phyloP scores from a whole-genome alignment of 64 coral and sea anemone species.

The Cladopsammia gracilis region DNA sequence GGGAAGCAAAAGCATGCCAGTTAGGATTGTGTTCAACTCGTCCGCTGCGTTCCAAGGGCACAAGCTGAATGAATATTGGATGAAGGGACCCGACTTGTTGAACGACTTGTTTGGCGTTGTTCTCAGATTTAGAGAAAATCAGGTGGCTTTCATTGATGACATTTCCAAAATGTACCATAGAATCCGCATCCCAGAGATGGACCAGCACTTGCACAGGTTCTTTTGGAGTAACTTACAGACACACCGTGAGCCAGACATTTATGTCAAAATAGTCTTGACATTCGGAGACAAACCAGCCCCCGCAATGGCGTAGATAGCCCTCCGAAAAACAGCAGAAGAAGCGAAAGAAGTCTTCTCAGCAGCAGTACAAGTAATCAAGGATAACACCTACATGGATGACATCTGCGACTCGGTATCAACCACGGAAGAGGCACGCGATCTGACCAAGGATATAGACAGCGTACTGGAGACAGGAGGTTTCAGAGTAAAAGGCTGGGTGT shows the following conservation, averaged over 20 bases:
- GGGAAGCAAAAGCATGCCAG: constrained; percentile 63
- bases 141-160: constrained; percentile 62
- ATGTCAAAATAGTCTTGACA: constrained; percentile 66
- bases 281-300: constrained; percentile 76
- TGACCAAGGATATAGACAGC: constrained; percentile 33
- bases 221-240: constrained; percentile 71
- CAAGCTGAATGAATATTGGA: constrained; percentile 59
- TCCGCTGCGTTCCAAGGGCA: constrained; percentile 63
- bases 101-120: constrained; percentile 82
- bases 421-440: not conserved
- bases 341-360: constrained; percentile 18
- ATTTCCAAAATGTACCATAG: constrained; percentile 86
- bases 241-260: constrained; percentile 51
- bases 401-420: constrained; percentile 48
- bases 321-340: constrained; percentile 73
- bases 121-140: constrained; percentile 71
- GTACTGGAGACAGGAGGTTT: constrained; percentile 39
- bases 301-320: constrained; percentile 68
- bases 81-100: constrained; percentile 65
- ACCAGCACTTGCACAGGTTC: constrained; percentile 67
- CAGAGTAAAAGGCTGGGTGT: constrained; percentile 53
- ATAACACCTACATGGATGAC: constrained; percentile 78
- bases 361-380: constrained; percentile 51
- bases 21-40: constrained; percentile 68
- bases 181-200: constrained; percentile 62